phyloP scores from a whole-genome alignment of 2,888 invertebrate species.

The Hirtodrosophila alboralis region DNA sequence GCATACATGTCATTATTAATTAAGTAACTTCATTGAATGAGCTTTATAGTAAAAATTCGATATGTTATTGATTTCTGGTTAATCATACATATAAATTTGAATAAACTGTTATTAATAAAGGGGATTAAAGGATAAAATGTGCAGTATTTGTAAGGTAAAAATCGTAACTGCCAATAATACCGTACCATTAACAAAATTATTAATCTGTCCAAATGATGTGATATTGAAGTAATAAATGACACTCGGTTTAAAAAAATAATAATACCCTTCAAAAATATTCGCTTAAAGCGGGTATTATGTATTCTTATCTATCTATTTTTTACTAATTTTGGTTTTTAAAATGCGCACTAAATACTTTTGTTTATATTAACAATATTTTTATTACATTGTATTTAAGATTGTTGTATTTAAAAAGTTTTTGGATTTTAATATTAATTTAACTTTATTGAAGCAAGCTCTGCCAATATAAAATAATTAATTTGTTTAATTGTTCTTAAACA shows the following conservation, averaged over 20 bases:
- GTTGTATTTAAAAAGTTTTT: too few species aligned
- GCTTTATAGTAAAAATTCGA: slow-evolving; percentile 32
- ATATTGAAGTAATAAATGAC: neutral
- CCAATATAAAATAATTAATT: too few species aligned
- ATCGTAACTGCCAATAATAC: slow-evolving; percentile 13
- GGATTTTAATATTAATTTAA: too few species aligned
- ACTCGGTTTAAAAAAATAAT: too few species aligned
- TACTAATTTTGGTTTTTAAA: too few species aligned
- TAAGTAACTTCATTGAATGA: slow-evolving; percentile 47
- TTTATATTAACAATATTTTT: too few species aligned
- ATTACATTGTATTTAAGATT: too few species aligned
- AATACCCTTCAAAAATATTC: too few species aligned
- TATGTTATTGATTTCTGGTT: slow-evolving; percentile 71
- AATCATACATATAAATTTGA: slow-evolving; percentile 63
- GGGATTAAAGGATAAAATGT: slow-evolving; percentile 41
- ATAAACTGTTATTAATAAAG: slow-evolving; percentile 71
- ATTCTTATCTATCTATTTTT: too few species aligned
- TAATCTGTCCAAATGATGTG: slow-evolving; percentile 14
- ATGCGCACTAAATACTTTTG: too few species aligned
- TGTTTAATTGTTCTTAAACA: too few species aligned
- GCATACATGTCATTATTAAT: slow-evolving; percentile 54
- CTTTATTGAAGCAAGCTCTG: too few species aligned
- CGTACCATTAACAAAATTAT: slow-evolving; percentile 38
- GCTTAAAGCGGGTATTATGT: neutral
- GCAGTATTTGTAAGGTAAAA: slow-evolving; percentile 4